Conservation (phyloP, 2,888 invertebrate species). For the Xylota segnis region DNA sequence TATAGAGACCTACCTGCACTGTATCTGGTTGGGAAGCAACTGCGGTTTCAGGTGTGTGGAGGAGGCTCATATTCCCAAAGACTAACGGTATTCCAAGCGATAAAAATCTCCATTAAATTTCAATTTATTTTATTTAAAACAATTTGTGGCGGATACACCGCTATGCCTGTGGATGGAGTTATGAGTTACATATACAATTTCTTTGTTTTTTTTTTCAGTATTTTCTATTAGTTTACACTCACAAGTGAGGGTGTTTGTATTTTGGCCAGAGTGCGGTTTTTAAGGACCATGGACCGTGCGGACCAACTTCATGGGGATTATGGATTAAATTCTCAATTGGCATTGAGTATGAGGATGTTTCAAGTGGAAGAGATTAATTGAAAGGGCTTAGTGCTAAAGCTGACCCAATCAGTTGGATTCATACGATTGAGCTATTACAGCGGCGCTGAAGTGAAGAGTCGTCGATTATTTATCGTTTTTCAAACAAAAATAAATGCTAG, state of each 20-base stretch:
- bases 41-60: conserved; percentile 35
- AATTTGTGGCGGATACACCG: conserved; percentile 55
- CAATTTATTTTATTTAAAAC: conserved; percentile 77
- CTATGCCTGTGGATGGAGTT: conserved; percentile 30
- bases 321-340: conserved; percentile 57
- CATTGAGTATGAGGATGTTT: conserved; percentile 17
- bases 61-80: conserved; percentile 45
- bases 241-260: conserved; percentile 3
- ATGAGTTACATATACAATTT: neutral
- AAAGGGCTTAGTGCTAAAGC: conserved; percentile 10
- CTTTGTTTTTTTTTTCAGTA: conserved; percentile 2
- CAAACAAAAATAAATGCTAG: no score
- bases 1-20: neutral
- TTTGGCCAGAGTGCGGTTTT: conserved; percentile 37
- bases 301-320: conserved; percentile 32
- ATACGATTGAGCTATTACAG: neutral
- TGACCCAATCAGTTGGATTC: neutral
- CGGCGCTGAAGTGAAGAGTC: neutral
- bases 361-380: conserved; percentile 35
- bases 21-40: conserved; percentile 11
- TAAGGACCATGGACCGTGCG: conserved; percentile 34
- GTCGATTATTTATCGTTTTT: no score
- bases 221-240: conserved; percentile 39
- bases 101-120: conserved; percentile 76
- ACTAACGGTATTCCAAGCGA: conserved; percentile 73